These are phyloP conservation scores for Caerostris darwini DNA, from an alignment of 1,140 invertebrate species.

Conservation along the genomic window DNA sequence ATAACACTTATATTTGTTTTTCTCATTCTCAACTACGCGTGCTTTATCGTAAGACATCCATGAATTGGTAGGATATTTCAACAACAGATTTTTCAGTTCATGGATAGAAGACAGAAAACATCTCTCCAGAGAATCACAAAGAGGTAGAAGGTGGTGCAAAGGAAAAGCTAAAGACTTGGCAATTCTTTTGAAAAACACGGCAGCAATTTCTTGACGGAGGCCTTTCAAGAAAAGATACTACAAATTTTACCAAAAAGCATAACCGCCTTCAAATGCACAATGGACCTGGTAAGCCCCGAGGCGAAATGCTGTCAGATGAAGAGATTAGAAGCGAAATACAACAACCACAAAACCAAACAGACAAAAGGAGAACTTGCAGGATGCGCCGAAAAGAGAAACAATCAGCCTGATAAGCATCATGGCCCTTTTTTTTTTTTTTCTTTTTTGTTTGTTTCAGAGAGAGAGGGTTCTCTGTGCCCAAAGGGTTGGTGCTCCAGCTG, in stretches of 20 bases:
- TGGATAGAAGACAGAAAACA: no score
- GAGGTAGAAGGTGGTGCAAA: no score
- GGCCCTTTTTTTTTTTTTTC: background rate
- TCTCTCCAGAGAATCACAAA: no score
- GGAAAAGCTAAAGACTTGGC: no score
- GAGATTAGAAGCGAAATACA: background rate
- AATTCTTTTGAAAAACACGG: no score
- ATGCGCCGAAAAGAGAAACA: background rate
- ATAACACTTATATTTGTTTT: no score
- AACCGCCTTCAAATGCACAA: background rate
- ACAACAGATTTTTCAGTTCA: no score
- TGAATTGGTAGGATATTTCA: no score
- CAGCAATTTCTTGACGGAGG: no score
- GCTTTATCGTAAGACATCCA: no score
- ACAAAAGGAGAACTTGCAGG: background rate
- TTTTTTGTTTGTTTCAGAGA: background rate
- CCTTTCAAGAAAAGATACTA: background rate
- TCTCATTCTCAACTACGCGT: no score
- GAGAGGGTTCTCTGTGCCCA: background rate
- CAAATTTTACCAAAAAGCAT: background rate
- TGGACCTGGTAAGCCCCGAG: background rate
- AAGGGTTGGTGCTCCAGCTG: conserved; percentile 16
- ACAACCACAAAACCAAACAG: background rate
- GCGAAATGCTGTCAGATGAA: background rate
- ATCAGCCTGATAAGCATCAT: conserved; percentile 8